Percentiles rank a stretch among this genome's conserved stretches.
These are phyloP conservation scores for Brenthis daphne DNA, from an alignment of 2,888 invertebrate genomes.

Conservation along the genomic window DNA sequence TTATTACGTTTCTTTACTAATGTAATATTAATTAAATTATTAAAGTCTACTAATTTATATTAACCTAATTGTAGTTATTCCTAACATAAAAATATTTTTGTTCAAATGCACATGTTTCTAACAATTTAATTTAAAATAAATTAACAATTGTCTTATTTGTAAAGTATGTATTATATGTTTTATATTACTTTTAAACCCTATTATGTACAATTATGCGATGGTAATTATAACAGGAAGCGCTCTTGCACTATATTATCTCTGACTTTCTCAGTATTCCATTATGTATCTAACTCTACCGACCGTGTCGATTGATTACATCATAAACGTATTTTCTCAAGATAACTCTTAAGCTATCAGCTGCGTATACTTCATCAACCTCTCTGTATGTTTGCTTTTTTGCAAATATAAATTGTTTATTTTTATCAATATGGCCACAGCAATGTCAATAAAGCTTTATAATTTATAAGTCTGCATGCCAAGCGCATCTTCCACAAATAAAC, in stretches of 20 bases:
- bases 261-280: conserved; percentile 39
- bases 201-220: background rate
- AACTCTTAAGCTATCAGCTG: conserved; percentile 49
- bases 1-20: no score
- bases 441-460: conserved; percentile 1
- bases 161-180: no score
- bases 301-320: conserved; percentile 63
- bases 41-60: no score
- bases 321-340: conserved; percentile 69
- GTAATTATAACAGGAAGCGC: conserved; percentile 16
- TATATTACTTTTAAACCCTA: no score
- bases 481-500: conserved; percentile 16
- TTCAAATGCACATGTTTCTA: no score
- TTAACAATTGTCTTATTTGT: no score
- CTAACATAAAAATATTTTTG: no score
- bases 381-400: conserved; percentile 24
- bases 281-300: conserved; percentile 45
- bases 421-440: background rate
- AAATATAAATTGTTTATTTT: conserved; percentile 9
- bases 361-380: conserved; percentile 55
- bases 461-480: conserved; percentile 7
- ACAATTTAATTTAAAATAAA: no score
- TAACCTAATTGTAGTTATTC: no score
- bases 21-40: no score
- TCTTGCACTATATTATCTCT: conserved; percentile 20